A percentile compares a stretch with the other conserved stretches of the same genome.
Conservation (phyloP, 2,888 invertebrate species). For the Sthenelais limicola region DNA sequence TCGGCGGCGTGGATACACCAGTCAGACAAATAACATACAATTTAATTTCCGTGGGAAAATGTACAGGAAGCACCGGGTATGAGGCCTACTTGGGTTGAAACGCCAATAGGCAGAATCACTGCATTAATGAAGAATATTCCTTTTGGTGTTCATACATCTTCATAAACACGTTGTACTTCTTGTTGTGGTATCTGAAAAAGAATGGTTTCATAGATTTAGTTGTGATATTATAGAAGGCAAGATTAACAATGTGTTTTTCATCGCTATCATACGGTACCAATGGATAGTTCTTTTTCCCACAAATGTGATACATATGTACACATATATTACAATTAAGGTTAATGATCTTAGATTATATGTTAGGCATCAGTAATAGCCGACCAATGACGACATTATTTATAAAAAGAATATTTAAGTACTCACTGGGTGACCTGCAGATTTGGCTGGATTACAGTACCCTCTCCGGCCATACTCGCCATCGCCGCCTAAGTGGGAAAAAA, state of each 20-base stretch:
- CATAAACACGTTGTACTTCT: constrained; percentile 87
- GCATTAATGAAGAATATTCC: constrained; percentile 64
- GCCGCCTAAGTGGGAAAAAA: constrained; percentile 72
- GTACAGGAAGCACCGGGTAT: no score
- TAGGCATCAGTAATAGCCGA: no score
- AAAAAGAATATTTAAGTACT: neutral
- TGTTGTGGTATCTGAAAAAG: constrained; percentile 81
- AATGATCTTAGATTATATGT: no score
- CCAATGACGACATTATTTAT: neutral
- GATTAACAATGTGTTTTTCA: neutral
- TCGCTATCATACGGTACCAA: neutral
- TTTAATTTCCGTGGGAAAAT: no score
- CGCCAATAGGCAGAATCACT: no score
- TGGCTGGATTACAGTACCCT: constrained; percentile 79
- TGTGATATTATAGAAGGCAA: neutral
- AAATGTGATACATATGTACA: no score
- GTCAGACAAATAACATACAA: no score
- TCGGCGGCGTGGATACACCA: no score
- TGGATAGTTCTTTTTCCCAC: neutral
- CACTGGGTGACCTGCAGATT: constrained; percentile 68
- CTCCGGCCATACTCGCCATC: constrained; percentile 83
- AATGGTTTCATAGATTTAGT: constrained; percentile 33
- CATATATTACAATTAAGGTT: no score
- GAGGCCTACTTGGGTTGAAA: no score
- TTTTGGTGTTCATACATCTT: constrained; percentile 86